A percentile compares a stretch with the other conserved stretches of the same genome.
Conservation (phyloP, 92 coral and sea anemone species). For the Virgularia gustaviana region DNA sequence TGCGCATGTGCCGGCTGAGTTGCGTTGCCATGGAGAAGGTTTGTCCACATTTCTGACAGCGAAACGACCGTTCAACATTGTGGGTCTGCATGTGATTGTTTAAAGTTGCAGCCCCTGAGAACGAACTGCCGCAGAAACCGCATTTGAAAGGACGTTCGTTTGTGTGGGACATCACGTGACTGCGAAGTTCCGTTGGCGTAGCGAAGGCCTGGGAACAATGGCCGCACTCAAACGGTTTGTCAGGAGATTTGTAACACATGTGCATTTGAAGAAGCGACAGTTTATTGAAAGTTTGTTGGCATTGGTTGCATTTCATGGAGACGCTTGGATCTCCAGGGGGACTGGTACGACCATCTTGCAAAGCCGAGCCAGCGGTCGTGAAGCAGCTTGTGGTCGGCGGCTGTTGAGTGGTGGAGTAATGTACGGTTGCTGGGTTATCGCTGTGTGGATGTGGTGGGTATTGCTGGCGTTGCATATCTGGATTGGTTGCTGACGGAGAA, state of each 20-base stretch:
- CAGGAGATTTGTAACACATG: slow-evolving; percentile 43
- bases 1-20: slow-evolving; percentile 43
- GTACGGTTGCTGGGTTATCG: too few relatives aligned
- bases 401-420: background rate
- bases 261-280: slow-evolving; percentile 37
- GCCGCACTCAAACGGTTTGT: slow-evolving; percentile 60
- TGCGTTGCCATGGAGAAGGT: slow-evolving; percentile 31
- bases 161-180: slow-evolving; percentile 58
- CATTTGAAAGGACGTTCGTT: slow-evolving; percentile 73
- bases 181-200: slow-evolving; percentile 55
- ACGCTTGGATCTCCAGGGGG: background rate
- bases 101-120: slow-evolving; percentile 59
- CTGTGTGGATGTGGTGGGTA: too few relatives aligned
- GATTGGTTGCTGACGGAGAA: too few relatives aligned
- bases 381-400: slow-evolving; percentile 14
- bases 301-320: slow-evolving; percentile 37
- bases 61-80: slow-evolving; percentile 41
- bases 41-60: slow-evolving; percentile 27
- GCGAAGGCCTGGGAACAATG: slow-evolving; percentile 57
- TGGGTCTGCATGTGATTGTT: slow-evolving; percentile 70
- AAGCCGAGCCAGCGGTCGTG: slow-evolving; percentile 22
- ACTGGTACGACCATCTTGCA: slow-evolving; percentile 10
- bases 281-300: slow-evolving; percentile 42
- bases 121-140: slow-evolving; percentile 64
- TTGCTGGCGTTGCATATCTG: too few relatives aligned